phyloP scores from a whole-genome alignment of 2,888 invertebrate species.

The Dynastes tityus region DNA sequence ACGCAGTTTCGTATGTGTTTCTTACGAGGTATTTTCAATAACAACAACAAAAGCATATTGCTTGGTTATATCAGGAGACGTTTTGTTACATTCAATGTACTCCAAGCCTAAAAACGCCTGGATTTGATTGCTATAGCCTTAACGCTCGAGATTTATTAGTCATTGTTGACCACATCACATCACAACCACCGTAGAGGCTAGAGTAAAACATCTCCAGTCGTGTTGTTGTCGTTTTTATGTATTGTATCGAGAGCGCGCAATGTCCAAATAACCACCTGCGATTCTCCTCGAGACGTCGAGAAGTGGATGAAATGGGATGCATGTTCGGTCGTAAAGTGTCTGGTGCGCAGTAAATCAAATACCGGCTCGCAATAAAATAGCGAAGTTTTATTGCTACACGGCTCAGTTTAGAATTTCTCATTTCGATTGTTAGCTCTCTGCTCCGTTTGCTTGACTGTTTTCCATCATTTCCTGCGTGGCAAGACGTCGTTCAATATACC shows the following conservation, averaged over 20 bases:
- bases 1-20: no score
- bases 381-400: conserved; percentile 38
- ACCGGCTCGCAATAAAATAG: conserved; percentile 36
- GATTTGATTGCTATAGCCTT: not conserved
- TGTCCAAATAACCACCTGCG: conserved; percentile 46
- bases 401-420: conserved; percentile 44
- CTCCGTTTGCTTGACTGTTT: not conserved
- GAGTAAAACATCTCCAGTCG: conserved; percentile 23
- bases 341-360: conserved; percentile 42
- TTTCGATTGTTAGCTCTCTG: conserved; percentile 9
- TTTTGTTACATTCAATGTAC: no score
- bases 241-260: conserved; percentile 24
- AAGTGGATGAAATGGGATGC: conserved; percentile 30
- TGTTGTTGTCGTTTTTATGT: conserved; percentile 23
- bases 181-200: not conserved
- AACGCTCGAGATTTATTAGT: conserved; percentile 25
- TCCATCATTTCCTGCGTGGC: conserved; percentile 11
- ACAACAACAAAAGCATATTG: no score
- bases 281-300: conserved; percentile 2
- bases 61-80: no score
- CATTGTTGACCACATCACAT: conserved; percentile 27
- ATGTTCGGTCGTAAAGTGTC: conserved; percentile 39
- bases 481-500: conserved; percentile 24
- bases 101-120: no score
- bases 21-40: no score